These are phyloP conservation scores for Colletes collaris DNA, from an alignment of 2,888 invertebrate genomes.

Conservation along the genomic window DNA sequence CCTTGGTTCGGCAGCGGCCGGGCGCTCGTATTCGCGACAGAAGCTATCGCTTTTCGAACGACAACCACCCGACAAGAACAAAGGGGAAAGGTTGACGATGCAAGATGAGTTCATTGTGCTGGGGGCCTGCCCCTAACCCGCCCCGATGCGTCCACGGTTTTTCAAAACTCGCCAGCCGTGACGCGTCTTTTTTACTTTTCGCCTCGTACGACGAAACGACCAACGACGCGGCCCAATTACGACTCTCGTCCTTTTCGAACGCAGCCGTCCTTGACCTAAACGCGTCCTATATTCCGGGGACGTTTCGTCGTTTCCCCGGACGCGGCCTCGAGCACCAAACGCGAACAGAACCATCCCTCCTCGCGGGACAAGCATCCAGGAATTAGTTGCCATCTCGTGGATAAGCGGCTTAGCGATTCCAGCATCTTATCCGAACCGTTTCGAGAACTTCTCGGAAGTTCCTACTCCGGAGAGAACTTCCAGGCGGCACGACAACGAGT, in stretches of 20 bases:
- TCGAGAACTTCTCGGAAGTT: too few relatives aligned
- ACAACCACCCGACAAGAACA: constrained; percentile 57
- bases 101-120: constrained; percentile 64
- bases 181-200: constrained; percentile 9
- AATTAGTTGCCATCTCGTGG: too few relatives aligned
- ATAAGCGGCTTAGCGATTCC: too few relatives aligned
- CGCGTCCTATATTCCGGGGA: background rate
- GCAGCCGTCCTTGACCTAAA: constrained; percentile 14
- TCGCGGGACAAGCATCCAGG: background rate
- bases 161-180: constrained; percentile 27
- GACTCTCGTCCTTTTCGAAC: constrained; percentile 3
- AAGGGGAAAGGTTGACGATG: constrained; percentile 64
- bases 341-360: background rate
- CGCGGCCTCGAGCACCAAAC: too few relatives aligned
- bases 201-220: background rate
- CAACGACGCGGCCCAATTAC: constrained; percentile 19
- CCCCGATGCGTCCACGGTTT: constrained; percentile 45
- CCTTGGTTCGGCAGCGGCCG: constrained; percentile 1
- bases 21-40: constrained; percentile 42
- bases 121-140: background rate
- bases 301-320: background rate
- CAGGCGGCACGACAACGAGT: too few relatives aligned
- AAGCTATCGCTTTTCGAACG: constrained; percentile 58
- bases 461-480: too few relatives aligned
- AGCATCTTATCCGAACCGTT: too few relatives aligned